Base-by-base conservation (phyloP, 2,888 invertebrate species). In the Chrysomela aeneicollis region DNA sequence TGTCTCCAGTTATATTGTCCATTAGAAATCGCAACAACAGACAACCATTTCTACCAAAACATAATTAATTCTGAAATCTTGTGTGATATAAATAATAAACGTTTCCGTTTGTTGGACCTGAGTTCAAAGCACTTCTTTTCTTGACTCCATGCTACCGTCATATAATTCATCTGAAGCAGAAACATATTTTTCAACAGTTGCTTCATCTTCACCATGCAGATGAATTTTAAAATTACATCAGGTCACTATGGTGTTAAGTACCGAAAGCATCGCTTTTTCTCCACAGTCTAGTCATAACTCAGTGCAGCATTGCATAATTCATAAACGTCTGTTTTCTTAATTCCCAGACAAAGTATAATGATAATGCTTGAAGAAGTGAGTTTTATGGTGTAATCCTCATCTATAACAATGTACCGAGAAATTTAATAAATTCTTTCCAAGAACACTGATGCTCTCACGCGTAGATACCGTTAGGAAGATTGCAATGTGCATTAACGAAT, bases 391-490 rank as follows among this genome's bases (percentile, higher is more conserved):
- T 63, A 59, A 63, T 58, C 63, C 61, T 63, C 58, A 51, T 63
- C 47, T 57, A 51, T 61, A 65, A 68, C 63, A 67, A 67, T 67
- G 61, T 49, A 32, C 63, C 17, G 37, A 46, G 55, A 65, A 67
- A 67, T 66, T 69, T 64, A 68, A 66, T 61, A 58, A 66, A 42
- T 68, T 68, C 59, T 67, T 70, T 64, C 61, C 67, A 68, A 68
- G 67, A 71, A 60, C 53, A 47, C 35, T 55, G n/a, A n/a, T n/a
- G 67, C 67, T 74, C 73, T 74, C 73, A 72, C 71, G 71, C 71
- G 70, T 70, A 59, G 66, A 68, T 70, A 71, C 73, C 73, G 73
- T 73, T 75, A 73, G 55, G 53, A 59, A 61, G 62, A 66, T 68
- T 66, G 66, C 59, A 30, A 46, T 57, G 42, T 12, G 30, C 55